Percentiles rank a stretch among this genome's conserved stretches.
Conservation (phyloP, 1,140 invertebrate species). For the Trachymyrmex septentrionalis region DNA sequence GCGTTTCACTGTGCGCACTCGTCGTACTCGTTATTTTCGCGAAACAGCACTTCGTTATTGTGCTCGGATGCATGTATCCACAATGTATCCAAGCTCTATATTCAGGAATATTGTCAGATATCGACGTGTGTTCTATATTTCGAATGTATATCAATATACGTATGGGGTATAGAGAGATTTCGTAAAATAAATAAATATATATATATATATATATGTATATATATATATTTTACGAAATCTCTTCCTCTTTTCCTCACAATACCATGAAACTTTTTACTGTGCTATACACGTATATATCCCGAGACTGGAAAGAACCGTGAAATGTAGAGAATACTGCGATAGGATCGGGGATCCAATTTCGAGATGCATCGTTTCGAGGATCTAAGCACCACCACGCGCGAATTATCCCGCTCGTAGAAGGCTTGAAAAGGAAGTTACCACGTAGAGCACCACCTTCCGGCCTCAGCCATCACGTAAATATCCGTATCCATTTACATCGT, state of each 20-base stretch:
- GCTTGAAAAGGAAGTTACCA: conserved; percentile 44
- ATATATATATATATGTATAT: not conserved
- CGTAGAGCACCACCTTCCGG: conserved; percentile 32
- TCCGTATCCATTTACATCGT: conserved; percentile 64
- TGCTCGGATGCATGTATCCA: conserved; percentile 21
- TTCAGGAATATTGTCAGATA: conserved; percentile 26
- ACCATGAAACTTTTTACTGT: not conserved
- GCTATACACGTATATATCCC: no score
- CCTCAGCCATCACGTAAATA: conserved; percentile 49
- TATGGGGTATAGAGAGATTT: not conserved
- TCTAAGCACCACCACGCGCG: not conserved
- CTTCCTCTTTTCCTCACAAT: not conserved
- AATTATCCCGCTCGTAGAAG: conserved; percentile 42
- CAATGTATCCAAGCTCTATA: not conserved
- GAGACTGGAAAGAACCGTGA: not conserved
- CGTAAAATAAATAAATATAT: no score
- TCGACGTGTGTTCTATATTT: conserved; percentile 24
- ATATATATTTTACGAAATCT: not conserved
- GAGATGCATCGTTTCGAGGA: not conserved
- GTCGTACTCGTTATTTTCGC: conserved; percentile 53
- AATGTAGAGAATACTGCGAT: not conserved
- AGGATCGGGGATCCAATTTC: conserved; percentile 26
- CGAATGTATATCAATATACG: not conserved
- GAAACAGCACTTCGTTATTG: conserved; percentile 59
- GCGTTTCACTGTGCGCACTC: not conserved